phyloP scores from a whole-genome alignment of 1,140 invertebrate species.

The Zophobas atratus region DNA sequence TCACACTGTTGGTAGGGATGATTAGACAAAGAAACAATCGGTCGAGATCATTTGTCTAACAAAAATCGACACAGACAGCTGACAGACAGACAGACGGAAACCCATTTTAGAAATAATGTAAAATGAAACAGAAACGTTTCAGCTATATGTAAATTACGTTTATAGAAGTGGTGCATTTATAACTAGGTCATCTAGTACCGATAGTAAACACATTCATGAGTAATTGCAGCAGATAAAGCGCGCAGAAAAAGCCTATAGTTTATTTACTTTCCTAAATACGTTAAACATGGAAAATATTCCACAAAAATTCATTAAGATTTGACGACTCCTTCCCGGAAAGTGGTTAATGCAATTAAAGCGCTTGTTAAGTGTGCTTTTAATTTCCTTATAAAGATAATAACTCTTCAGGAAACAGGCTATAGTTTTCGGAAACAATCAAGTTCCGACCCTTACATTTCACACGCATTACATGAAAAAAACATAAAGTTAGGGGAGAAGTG shows the following conservation, averaged over 20 bases:
- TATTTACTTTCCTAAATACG: too few species aligned
- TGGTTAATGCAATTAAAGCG: constrained; percentile 13
- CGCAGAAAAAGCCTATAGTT: too few species aligned
- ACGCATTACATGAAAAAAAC: constrained; percentile 43
- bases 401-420: constrained; percentile 19
- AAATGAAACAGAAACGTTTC: too few species aligned
- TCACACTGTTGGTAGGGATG: too few species aligned
- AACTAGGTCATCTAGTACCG: neutral
- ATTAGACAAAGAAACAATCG: too few species aligned
- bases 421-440: constrained; percentile 44
- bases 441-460: constrained; percentile 43
- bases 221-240: neutral
- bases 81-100: too few species aligned
- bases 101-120: too few species aligned
- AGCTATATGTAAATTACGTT: too few species aligned
- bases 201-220: neutral
- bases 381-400: constrained; percentile 37
- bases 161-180: neutral
- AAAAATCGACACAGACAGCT: too few species aligned
- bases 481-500: constrained; percentile 34
- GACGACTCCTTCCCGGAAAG: constrained; percentile 9
- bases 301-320: neutral
- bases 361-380: constrained; percentile 31
- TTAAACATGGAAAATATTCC: too few species aligned
- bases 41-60: too few species aligned